Evolutionary conservation across 2,113 vertebrate species (phyloP).

Genomic region (Clinocottus analis): DNA sequence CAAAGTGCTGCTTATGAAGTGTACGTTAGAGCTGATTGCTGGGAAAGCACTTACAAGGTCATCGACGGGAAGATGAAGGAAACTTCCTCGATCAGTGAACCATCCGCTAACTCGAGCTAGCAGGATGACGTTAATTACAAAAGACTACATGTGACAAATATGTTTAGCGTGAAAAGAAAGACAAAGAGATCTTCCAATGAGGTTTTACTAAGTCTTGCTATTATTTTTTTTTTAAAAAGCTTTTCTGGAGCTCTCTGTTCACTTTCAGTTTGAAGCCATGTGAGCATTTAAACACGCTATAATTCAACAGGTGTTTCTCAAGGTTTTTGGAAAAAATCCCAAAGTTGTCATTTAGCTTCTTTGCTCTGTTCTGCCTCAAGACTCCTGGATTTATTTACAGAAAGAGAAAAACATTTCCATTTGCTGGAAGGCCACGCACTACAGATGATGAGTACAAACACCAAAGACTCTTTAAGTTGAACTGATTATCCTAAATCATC

Average conservation of each 20-base stretch:
- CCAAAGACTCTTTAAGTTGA: neutral
- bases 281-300: conserved; percentile 11
- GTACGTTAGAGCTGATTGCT: conserved; percentile 48
- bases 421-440: neutral
- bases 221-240: conserved; percentile 4
- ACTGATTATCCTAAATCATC: neutral
- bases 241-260: neutral
- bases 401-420: neutral
- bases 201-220: neutral
- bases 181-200: neutral
- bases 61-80: conserved; percentile 33
- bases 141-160: conserved; percentile 15
- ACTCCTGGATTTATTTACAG: neutral
- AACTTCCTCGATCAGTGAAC: conserved; percentile 28
- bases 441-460: neutral
- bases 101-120: conserved; percentile 3
- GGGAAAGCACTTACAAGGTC: conserved; percentile 59
- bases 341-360: neutral
- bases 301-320: neutral
- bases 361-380: neutral
- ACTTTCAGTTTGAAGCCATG: conserved; percentile 13
- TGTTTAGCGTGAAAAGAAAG: conserved; percentile 10
- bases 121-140: conserved; percentile 21
- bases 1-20: conserved; percentile 41
- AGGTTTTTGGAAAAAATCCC: neutral